Evolutionary conservation across 2,888 invertebrate genomes (phyloP).

Genomic region (Eledone cirrhosa): DNA sequence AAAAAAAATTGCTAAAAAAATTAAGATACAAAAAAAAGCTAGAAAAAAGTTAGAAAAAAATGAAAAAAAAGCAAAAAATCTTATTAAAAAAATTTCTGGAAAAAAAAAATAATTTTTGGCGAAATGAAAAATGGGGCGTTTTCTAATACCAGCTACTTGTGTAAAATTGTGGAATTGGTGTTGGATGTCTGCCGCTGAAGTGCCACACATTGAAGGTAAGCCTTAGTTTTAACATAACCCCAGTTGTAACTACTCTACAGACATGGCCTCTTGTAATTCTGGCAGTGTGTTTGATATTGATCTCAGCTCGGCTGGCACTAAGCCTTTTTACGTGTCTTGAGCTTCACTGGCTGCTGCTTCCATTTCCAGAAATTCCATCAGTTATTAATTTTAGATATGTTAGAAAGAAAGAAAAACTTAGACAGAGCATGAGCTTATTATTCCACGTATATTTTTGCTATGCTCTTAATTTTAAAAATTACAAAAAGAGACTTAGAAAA

Average conservation of each 20-base stretch:
- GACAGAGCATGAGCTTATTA: too few relatives aligned
- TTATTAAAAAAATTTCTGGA: not conserved
- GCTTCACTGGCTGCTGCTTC: conserved; percentile 19
- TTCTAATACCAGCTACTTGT: conserved; percentile 27
- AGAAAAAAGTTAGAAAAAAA: conserved; percentile 10
- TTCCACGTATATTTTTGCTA: too few relatives aligned
- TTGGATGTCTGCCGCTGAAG: conserved; percentile 26
- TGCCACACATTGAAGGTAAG: conserved; percentile 23
- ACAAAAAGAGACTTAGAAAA: too few relatives aligned
- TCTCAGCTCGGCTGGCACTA: too few relatives aligned
- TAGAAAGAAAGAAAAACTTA: too few relatives aligned
- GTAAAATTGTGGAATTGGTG: conserved; percentile 27
- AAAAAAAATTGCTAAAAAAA: conserved; percentile 16
- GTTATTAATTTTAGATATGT: too few relatives aligned
- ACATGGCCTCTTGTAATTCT: conserved; percentile 19
- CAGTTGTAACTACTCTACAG: conserved; percentile 20
- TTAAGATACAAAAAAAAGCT: conserved; percentile 12
- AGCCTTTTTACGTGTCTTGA: not conserved
- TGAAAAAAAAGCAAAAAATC: conserved; percentile 17
- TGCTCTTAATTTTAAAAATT: too few relatives aligned
- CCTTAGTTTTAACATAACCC: conserved; percentile 27
- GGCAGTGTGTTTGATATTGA: conserved; percentile 23
- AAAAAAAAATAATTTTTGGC: conserved; percentile 14
- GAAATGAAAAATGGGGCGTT: conserved; percentile 25
- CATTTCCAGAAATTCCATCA: too few relatives aligned